Evolutionary conservation across 2,888 invertebrate genomes (phyloP).

Genomic region (Acheta domesticus): DNA sequence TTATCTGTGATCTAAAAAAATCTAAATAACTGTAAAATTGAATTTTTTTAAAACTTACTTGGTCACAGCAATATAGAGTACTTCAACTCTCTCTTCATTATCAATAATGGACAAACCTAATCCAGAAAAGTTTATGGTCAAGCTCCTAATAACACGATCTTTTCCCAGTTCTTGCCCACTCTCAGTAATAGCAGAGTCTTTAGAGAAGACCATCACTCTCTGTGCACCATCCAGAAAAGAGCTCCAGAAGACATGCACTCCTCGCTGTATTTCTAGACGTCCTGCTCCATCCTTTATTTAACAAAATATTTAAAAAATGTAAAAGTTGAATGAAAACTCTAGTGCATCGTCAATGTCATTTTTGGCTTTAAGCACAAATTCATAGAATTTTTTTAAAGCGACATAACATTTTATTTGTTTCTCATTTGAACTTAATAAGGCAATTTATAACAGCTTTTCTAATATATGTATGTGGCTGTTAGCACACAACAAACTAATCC

Average conservation of each 20-base stretch:
- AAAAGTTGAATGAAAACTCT: background rate
- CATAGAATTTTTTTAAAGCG: no score
- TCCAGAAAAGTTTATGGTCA: slow-evolving; percentile 74
- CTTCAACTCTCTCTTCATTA: slow-evolving; percentile 69
- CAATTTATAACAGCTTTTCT: no score
- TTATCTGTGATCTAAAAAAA: no score
- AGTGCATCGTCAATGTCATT: no score
- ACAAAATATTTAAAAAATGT: background rate
- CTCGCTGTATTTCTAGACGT: slow-evolving; percentile 30
- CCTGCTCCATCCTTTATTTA: background rate
- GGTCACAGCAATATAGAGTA: slow-evolving; percentile 78
- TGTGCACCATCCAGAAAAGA: slow-evolving; percentile 94
- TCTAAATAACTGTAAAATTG: background rate
- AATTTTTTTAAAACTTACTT: slow-evolving; percentile 52
- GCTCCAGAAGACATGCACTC: slow-evolving; percentile 65
- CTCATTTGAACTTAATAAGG: no score
- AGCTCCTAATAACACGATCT: slow-evolving; percentile 65
- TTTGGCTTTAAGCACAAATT: no score
- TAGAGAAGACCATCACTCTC: slow-evolving; percentile 84
- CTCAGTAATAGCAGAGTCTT: slow-evolving; percentile 66
- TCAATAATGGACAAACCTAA: slow-evolving; percentile 92
- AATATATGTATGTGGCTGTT: no score
- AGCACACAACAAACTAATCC: no score
- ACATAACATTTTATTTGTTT: no score
- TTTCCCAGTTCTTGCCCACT: slow-evolving; percentile 73